Evolutionary conservation across 2,797 vertebrate species (phyloP).

Genomic region (Pristis pectinata): DNA sequence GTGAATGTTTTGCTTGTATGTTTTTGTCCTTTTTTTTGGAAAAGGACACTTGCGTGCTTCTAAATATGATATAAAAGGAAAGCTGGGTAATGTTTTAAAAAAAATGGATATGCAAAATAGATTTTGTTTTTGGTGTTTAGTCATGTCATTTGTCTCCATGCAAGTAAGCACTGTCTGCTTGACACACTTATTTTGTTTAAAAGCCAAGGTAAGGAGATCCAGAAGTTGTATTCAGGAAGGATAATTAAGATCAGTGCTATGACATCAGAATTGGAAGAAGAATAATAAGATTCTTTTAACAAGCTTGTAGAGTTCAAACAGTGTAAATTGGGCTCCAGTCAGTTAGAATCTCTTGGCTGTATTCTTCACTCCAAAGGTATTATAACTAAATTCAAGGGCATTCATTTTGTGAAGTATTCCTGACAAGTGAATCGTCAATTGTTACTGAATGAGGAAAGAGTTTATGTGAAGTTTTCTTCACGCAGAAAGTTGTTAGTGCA

Average conservation of each 20-base stretch:
- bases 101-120: no score
- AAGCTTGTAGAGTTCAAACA: not conserved
- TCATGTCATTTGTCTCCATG: not conserved
- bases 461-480: not conserved
- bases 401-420: no score
- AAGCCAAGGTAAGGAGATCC: not conserved
- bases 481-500: not conserved
- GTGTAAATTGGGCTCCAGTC: not conserved
- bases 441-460: not conserved
- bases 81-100: not conserved
- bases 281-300: not conserved
- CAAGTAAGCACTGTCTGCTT: not conserved
- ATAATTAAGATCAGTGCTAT: not conserved
- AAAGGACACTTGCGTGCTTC: not conserved
- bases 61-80: not conserved
- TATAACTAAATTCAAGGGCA: no score
- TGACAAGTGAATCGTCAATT: not conserved
- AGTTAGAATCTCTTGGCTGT: not conserved
- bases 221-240: not conserved
- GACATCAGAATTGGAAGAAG: not conserved
- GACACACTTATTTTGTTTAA: not conserved
- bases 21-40: not conserved
- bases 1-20: not conserved
- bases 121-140: no score
- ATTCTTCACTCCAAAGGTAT: not conserved